A percentile compares a stretch with the other conserved stretches of the same genome.
Conservation (phyloP, 2,797 vertebrate species). For the Sebastes vulpes region DNA sequence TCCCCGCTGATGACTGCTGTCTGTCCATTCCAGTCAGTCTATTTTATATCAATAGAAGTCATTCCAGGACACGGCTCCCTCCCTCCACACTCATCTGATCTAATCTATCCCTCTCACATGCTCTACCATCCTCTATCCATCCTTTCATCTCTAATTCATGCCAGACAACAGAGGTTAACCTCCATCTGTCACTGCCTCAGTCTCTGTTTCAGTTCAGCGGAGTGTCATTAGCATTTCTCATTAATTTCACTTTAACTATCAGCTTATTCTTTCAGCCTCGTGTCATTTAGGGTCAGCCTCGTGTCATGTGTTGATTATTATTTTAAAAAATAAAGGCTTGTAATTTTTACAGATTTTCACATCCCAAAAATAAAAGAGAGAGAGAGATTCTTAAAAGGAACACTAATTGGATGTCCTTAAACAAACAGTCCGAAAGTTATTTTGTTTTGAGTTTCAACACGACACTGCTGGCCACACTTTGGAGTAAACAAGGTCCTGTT, state of each 20-base stretch:
- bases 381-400: background rate
- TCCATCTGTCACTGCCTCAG: background rate
- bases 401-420: background rate
- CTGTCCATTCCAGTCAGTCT: background rate
- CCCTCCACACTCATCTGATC: background rate
- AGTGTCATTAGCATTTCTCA: background rate
- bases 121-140: background rate
- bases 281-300: background rate
- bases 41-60: background rate
- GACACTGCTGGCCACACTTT: background rate
- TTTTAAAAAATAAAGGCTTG: background rate
- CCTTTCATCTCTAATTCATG: conserved; percentile 4
- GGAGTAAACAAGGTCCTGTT: background rate
- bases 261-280: background rate
- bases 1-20: background rate
- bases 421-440: background rate
- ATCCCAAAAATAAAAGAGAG: background rate
- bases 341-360: background rate
- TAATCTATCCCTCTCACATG: conserved; percentile 1
- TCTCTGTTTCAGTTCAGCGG: background rate
- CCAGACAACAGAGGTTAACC: conserved; percentile 10
- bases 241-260: background rate
- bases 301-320: background rate
- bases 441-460: background rate
- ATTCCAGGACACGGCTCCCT: conserved; percentile 24